Evolutionary conservation across 2,797 vertebrate genomes (phyloP).

Genomic region (Argya squamiceps): DNA sequence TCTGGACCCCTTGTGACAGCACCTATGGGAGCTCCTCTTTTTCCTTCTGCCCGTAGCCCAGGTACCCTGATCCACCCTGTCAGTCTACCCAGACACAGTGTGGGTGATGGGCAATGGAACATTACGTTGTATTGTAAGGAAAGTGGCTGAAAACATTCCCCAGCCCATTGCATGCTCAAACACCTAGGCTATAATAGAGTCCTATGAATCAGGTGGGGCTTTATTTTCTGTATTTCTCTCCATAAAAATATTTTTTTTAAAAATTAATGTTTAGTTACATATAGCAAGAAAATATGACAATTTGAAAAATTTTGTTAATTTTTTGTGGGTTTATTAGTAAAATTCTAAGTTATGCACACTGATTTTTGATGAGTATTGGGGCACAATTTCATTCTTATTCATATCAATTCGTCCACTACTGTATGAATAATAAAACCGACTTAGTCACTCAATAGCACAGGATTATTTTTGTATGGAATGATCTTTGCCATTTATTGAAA

Average conservation of each 20-base stretch:
- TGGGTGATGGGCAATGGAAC: not conserved
- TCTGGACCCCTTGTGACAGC: not conserved
- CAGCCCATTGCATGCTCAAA: not conserved
- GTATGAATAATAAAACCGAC: not conserved
- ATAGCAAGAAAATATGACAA: not conserved
- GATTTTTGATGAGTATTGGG: not conserved
- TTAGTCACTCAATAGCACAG: not conserved
- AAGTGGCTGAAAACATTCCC: not conserved
- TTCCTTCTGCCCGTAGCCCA: not conserved
- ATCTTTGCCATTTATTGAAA: not conserved
- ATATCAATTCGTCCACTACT: not conserved
- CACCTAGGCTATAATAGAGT: not conserved
- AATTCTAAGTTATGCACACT: not conserved
- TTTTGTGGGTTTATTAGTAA: not conserved
- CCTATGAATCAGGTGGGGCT: not conserved
- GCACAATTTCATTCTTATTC: not conserved
- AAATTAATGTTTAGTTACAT: not conserved
- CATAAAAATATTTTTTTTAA: not conserved
- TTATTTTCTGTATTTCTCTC: not conserved
- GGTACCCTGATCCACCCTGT: not conserved
- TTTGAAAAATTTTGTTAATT: not conserved
- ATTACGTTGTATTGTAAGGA: not conserved
- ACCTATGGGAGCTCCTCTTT: not conserved
- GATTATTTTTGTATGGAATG: not conserved
- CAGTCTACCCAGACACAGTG: rapidly evolving